These are phyloP conservation scores for Microtus californicus DNA, from an alignment of 2,797 vertebrate genomes.

Conservation along the genomic window DNA sequence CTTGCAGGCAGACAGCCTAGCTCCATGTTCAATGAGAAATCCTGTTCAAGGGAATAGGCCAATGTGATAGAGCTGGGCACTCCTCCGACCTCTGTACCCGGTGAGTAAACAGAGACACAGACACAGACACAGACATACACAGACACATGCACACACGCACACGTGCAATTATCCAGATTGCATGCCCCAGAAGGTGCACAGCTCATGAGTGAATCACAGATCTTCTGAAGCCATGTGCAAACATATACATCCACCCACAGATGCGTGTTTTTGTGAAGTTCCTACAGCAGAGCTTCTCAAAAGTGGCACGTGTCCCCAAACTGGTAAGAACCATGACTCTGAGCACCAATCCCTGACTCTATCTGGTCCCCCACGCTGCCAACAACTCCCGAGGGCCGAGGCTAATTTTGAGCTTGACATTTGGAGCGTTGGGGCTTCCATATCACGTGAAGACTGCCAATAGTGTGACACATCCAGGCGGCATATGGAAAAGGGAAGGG, in stretches of 20 bases:
- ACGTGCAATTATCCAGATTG: background rate
- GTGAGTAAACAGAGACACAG: background rate
- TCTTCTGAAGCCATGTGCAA: background rate
- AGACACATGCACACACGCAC: background rate
- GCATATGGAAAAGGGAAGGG: background rate
- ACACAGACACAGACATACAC: background rate
- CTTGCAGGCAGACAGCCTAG: background rate
- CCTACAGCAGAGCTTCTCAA: background rate
- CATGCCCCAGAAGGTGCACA: background rate
- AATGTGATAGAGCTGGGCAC: background rate
- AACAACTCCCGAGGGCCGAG: background rate
- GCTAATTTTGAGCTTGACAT: background rate
- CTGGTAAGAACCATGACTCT: background rate
- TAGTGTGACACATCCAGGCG: rapidly evolving
- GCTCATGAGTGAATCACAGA: background rate
- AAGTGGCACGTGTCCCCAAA: background rate
- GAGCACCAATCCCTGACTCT: background rate
- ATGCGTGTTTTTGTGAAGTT: background rate
- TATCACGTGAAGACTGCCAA: background rate
- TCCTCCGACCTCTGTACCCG: background rate
- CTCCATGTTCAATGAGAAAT: background rate
- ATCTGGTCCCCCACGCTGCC: background rate
- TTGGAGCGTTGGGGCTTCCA: background rate
- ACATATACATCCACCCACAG: rapidly evolving
- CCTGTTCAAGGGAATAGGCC: background rate